A percentile compares a stretch with the other conserved stretches of the same genome.
phyloP scores from a whole-genome alignment of 2,113 vertebrate species.

The Chloropsis hardwickii region DNA sequence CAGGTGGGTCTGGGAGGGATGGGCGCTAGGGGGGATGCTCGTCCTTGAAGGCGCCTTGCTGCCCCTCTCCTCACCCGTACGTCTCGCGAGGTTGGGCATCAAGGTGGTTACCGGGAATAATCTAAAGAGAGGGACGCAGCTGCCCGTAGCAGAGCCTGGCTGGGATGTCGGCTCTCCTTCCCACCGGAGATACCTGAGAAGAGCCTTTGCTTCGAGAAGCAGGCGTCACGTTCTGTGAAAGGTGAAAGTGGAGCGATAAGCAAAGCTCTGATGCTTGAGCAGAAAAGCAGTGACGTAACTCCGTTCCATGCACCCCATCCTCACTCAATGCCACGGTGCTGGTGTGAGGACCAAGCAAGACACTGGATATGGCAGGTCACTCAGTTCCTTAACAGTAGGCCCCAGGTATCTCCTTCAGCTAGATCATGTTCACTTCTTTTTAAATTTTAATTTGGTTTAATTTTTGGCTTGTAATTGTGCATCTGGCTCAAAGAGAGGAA shows the following conservation, averaged over 20 bases:
- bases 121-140: fast-evolving
- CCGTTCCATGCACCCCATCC: fast-evolving
- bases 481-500: slow-evolving; percentile 33
- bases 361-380: neutral
- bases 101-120: neutral
- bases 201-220: neutral
- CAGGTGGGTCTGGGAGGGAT: neutral
- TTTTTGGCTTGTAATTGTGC: slow-evolving; percentile 1
- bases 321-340: neutral
- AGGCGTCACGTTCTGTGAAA: neutral
- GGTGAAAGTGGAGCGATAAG: neutral
- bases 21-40: neutral
- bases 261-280: neutral
- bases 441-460: neutral
- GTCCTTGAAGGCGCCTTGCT: neutral
- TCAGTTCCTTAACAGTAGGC: neutral
- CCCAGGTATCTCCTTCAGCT: neutral
- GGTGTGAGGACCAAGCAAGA: neutral
- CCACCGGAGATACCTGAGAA: neutral
- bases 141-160: fast-evolving
- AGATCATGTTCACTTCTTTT: neutral
- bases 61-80: neutral
- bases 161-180: neutral
- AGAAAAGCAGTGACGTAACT: fast-evolving
- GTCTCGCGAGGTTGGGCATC: neutral